Percentiles rank a stretch among this genome's conserved stretches.
Conservation (phyloP, 2,113 vertebrate genomes). For the Rhineura floridana region DNA sequence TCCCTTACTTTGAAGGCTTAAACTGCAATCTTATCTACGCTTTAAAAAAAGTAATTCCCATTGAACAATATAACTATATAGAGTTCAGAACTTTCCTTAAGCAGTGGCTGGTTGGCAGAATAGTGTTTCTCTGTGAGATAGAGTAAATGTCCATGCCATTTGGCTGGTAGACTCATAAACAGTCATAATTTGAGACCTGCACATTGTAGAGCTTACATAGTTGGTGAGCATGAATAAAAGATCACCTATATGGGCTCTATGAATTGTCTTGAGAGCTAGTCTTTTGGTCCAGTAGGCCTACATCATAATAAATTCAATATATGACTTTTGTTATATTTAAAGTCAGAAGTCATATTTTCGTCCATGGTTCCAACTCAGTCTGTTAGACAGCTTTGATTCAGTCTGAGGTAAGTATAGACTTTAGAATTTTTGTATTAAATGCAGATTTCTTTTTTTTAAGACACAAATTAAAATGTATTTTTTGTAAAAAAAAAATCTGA, state of each 20-base stretch:
- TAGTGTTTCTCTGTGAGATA: neutral
- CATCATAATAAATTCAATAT: neutral
- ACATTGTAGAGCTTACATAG: neutral
- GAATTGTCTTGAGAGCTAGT: neutral
- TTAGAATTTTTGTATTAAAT: neutral
- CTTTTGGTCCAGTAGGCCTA: neutral
- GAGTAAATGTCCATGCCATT: neutral
- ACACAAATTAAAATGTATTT: neutral
- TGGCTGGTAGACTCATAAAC: neutral
- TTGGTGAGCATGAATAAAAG: neutral
- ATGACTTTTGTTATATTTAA: neutral
- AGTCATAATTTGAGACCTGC: neutral
- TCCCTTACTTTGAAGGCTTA: neutral
- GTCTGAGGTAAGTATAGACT: neutral
- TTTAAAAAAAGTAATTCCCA: neutral
- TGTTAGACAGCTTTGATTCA: neutral
- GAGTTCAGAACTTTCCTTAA: neutral
- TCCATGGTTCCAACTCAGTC: neutral
- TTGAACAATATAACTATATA: neutral
- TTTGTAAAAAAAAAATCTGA: neutral
- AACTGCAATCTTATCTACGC: neutral
- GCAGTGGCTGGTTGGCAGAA: neutral
- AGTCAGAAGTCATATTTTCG: neutral
- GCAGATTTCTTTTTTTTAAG: neutral
- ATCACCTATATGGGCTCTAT: neutral